Base-by-base conservation (phyloP, 1,140 invertebrate species). In the Wiebesia pumilae region DNA sequence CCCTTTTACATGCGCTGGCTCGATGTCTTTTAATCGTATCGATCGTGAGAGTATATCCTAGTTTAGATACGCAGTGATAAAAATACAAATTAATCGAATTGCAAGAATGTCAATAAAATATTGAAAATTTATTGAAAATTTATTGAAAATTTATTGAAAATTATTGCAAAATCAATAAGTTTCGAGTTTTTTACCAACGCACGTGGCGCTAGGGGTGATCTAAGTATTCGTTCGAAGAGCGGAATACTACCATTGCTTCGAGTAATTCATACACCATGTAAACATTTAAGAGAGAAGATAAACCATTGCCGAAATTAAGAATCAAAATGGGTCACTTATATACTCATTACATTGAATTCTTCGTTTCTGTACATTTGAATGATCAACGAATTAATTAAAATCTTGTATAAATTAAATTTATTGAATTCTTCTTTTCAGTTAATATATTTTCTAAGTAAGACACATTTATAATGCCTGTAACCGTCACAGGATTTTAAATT, bases 231-330 rank as follows among this genome's bases (percentile, higher is more conserved):
- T 47, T 47, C 0, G 16, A 77, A 77, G 10, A 77, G 21, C 6
- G 10, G 10, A 47, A 38, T 47, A 51, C 47, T 77, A 21, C n/a
- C 10, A 3, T 43, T 27, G 71, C 38, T 47, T 47, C 43, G 30
- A 51, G n/a, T n/a, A 77, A 77, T 77, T 47, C 47, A n/a, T 77
- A 77, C 24, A 47, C 7, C 69, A 16, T 51, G 47, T 51, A 10
- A 47, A 47, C 27, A n/a, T 47, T 77, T 77, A 47, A 47, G n/a
- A 33, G 12, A 6, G 12, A 21, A 51, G 16, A 54, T 54, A 79
- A 79, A 79, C n/a, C 33, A 79, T 27, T 54, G 16, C 30, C 35
- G 77, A 54, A 30, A 58, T 79, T 54, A 35, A 79, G 51, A 79
- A 79, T 1, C 35, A 21, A 75, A 75, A 75, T 75, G 43, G 6